A percentile compares a stretch with the other conserved stretches of the same genome.
phyloP scores from a whole-genome alignment of 2,797 vertebrate genomes.

The Leuciscus waleckii region DNA sequence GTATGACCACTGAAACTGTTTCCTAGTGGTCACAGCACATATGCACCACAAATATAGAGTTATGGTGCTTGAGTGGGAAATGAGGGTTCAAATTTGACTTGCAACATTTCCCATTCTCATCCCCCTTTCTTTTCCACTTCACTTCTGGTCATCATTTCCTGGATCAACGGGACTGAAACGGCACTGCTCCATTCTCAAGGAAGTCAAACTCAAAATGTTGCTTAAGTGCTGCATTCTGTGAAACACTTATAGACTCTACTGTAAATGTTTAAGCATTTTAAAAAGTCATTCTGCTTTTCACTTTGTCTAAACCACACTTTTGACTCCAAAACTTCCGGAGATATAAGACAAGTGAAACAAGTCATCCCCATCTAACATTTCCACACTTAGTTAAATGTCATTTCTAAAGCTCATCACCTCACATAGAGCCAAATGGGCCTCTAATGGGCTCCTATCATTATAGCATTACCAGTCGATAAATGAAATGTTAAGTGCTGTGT shows the following conservation, averaged over 20 bases:
- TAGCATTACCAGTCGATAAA: slow-evolving; percentile 60
- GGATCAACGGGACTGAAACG: not conserved
- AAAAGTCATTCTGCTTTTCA: not conserved
- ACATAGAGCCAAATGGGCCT: slow-evolving; percentile 65
- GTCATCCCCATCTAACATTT: slow-evolving; percentile 61
- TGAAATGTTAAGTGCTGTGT: slow-evolving; percentile 63
- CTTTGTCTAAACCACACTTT: not conserved
- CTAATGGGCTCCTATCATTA: slow-evolving; percentile 62
- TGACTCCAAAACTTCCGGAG: not conserved
- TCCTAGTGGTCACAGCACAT: not conserved
- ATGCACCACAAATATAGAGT: not conserved
- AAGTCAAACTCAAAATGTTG: not conserved
- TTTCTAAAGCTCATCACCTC: slow-evolving; percentile 71
- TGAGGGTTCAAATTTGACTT: not conserved
- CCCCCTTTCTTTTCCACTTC: not conserved
- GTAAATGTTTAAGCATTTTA: not conserved
- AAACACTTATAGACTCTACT: not conserved
- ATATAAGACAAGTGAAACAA: slow-evolving; percentile 47
- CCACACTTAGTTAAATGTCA: slow-evolving; percentile 66
- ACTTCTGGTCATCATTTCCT: not conserved
- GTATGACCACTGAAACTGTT: not conserved
- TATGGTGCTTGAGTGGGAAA: not conserved
- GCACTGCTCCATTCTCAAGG: not conserved
- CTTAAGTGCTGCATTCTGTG: not conserved
- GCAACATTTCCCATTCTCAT: not conserved